Evolutionary conservation across 2,888 invertebrate genomes (phyloP).

Genomic region (Pseudococcus viburni): DNA sequence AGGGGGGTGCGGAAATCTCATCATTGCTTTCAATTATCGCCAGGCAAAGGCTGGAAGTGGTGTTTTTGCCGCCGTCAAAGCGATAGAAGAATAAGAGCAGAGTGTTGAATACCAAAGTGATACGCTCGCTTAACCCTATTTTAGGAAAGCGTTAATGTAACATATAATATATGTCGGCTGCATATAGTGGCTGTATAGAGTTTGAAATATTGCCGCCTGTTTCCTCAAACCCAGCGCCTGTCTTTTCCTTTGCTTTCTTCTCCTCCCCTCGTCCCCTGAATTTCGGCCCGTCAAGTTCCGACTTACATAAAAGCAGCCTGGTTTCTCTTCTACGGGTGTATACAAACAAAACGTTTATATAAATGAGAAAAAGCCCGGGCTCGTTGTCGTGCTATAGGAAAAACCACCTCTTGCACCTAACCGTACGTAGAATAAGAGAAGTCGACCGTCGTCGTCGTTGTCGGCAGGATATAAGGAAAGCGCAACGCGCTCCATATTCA

Average conservation of each 20-base stretch:
- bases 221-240: constrained; percentile 18
- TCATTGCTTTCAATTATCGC: constrained; percentile 43
- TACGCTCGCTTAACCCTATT: constrained; percentile 52
- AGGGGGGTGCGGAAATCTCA: constrained; percentile 33
- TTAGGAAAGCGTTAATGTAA: constrained; percentile 50
- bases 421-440: not conserved
- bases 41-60: not conserved
- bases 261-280: not conserved
- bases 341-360: constrained; percentile 32
- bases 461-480: constrained; percentile 63
- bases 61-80: not conserved
- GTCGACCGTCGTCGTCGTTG: not conserved
- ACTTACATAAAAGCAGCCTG: constrained; percentile 38
- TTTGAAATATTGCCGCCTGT: constrained; percentile 42
- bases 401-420: not conserved
- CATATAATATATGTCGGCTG: constrained; percentile 50
- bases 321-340: not conserved
- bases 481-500: constrained; percentile 63
- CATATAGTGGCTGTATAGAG: constrained; percentile 48
- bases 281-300: constrained; percentile 52
- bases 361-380: not conserved
- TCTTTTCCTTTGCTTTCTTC: not conserved
- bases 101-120: constrained; percentile 33
- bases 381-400: not conserved
- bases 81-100: not conserved